A percentile compares a stretch with the other conserved stretches of the same genome.
These are phyloP conservation scores for Drosophila simulans DNA, from an alignment of 1,140 invertebrate genomes.

Conservation along the genomic window DNA sequence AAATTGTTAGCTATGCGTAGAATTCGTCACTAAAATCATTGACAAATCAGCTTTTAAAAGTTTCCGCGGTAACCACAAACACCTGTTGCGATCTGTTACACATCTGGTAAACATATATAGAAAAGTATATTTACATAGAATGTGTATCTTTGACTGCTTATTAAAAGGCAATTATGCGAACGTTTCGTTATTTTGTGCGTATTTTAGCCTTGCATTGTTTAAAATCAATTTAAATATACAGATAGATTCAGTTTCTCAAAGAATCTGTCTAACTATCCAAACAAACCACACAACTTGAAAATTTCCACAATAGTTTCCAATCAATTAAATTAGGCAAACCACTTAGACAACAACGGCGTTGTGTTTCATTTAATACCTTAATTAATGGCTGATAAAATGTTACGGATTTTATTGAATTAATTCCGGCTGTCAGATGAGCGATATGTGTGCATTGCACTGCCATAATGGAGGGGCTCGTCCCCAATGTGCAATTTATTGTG, in stretches of 20 bases:
- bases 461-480: constrained; percentile 46
- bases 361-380: constrained; percentile 26
- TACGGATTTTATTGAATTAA: constrained; percentile 44
- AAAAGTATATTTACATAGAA: background rate
- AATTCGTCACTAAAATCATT: too few species aligned
- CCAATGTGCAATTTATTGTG: constrained; percentile 49
- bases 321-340: constrained; percentile 22
- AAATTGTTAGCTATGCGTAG: background rate
- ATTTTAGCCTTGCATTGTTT: constrained; percentile 8
- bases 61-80: background rate
- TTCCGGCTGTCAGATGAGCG: constrained; percentile 34
- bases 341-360: constrained; percentile 24
- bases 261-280: background rate
- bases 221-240: too few species aligned
- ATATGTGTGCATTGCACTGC: background rate
- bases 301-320: constrained; percentile 6
- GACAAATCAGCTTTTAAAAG: background rate
- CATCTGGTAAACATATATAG: constrained; percentile 5
- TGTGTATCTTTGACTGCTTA: constrained; percentile 34
- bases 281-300: background rate
- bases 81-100: background rate
- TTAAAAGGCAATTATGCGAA: constrained; percentile 76
- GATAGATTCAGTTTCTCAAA: too few species aligned
- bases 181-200: constrained; percentile 36
- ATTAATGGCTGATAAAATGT: constrained; percentile 43